Base-by-base conservation (phyloP, 1,140 invertebrate species). In the Drosophila neocordata region DNA sequence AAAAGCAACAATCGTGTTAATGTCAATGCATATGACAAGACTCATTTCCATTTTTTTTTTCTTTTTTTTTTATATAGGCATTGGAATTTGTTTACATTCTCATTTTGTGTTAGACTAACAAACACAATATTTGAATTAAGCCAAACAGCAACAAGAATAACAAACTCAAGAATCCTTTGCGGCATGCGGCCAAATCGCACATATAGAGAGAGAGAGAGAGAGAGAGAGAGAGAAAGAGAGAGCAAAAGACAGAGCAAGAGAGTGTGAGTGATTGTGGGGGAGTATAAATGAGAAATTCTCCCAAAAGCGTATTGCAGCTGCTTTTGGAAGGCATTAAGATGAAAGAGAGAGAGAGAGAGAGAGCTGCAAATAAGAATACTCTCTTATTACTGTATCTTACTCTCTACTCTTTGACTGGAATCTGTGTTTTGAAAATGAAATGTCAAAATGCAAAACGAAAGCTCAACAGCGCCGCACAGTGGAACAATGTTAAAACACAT, bases 401-500 rank as follows among this genome's bases (percentile, higher is more conserved):
- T 48, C 41, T 48, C 15, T 48, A 12, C 15, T 48, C 41, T 48
- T 48, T 48, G 18, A 74, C 71, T 81, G 82, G 82, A 85, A 82
- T 79, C 74, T 77, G 76, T 87, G 83, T 87, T 87, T 87, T 87
- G 83, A 87, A 83, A 87, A 87, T 76, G 68, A 68, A 85, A 87
- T 82, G 82, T 78, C 82, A 87, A 76, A 87, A 79, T 70, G 79
- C 83, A 88, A 88, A 87, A 76, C 83, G 88, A 88, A 88, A 87
- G 83, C 83, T 87, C 83, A 87, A 88, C 83, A 85, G 81, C 69
- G 69, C 77, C 9, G 15, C 41, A 48, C 41, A 48, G 41, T 48
- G 41, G 41, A 0, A 20, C 41, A 18, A 2, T 20, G 2, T 9
- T 9, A 1, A 8, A 15, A 41, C 2, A n/a, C 5, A 13, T 38